Evolutionary conservation across 2,888 invertebrate genomes (phyloP), one percentile per base, ranked within the genome.

Genomic region (Rhamphomyia laevipes): DNA sequence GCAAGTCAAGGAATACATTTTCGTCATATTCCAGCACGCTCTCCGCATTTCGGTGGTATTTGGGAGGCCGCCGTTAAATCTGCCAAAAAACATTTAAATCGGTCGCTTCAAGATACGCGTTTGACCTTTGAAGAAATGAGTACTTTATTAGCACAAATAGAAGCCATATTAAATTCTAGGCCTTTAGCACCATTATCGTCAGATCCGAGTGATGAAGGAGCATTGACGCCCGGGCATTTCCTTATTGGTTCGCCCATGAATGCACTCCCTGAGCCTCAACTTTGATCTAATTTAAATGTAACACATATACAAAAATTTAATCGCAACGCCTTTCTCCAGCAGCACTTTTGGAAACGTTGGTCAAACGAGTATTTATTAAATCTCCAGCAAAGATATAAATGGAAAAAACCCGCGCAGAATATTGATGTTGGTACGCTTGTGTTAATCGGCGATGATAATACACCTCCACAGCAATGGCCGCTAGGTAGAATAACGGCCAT

Each of bases 1-100:
- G 12, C 45, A 9, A 15, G 17, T 2, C 43, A 48, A 12, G 10
- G 9, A 1, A 30, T 40, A 3, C 5, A 43, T 2, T 44, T 48
- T 38, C n/a, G 43, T 5, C 27, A 48, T 59, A 61, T 47, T 43
- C 62, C 11, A 46, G 51, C n/a, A n/a, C n/a, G n/a, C n/a, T n/a
- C n/a, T n/a, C n/a, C n/a, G n/a, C n/a, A n/a, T n/a, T 33, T n/a
- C n/a, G 33, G 33, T 4, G 33, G 33, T 13, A 11, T 33, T 7
- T 33, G 12, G 33, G 33, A 33, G 12, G 6, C 33, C 13, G 33
- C 33, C 33, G 7, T 33, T 5, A 33, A 33, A 12, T 7, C 33
- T 11, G 33, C 33, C 4, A 33, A 33, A 13, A 13, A 11, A 13
- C 33, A 12, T 12, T n/a, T 33, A 4, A 33, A 33, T 9, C 6